These are phyloP conservation scores for Paramormyrops kingsleyae DNA, from an alignment of 2,113 vertebrate species.

Conservation along the genomic window DNA sequence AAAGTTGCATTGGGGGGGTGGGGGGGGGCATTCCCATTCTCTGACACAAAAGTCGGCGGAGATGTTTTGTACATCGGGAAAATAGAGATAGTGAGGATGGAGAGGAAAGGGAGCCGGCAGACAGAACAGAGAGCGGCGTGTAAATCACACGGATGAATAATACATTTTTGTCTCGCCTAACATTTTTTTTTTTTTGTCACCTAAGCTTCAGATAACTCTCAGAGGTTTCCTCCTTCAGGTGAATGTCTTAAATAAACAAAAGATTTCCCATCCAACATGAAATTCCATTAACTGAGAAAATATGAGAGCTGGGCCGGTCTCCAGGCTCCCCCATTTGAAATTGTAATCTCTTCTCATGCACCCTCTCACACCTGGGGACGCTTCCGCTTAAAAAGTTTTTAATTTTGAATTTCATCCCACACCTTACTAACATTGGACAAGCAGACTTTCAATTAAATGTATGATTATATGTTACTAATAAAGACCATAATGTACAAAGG, in stretches of 20 bases:
- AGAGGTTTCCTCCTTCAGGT: conserved; percentile 27
- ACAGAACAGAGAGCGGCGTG: neutral
- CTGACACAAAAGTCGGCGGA: neutral
- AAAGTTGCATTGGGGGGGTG: neutral
- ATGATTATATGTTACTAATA: neutral
- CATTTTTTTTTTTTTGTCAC: neutral
- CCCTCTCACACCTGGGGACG: neutral
- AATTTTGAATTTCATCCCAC: conserved; percentile 17
- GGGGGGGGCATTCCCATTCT: neutral
- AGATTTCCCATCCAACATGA: conserved; percentile 25
- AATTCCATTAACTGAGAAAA: conserved; percentile 29
- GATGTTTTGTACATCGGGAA: neutral
- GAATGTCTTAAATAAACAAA: conserved; percentile 24
- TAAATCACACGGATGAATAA: conserved; percentile 16
- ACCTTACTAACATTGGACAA: neutral
- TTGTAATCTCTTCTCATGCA: conserved; percentile 11
- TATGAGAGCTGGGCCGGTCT: conserved; percentile 16
- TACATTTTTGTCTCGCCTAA: conserved; percentile 22
- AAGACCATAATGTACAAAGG: neutral
- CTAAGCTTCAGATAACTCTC: conserved; percentile 18
- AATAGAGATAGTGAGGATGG: neutral
- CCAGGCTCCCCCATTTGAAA: conserved; percentile 26
- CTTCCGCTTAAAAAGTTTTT: conserved; percentile 18
- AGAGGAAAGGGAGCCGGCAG: neutral
- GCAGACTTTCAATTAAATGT: conserved; percentile 13